Evolutionary conservation across 2,888 invertebrate species (phyloP), one percentile per base, ranked within the genome.

Genomic region (Megamerina dolium): DNA sequence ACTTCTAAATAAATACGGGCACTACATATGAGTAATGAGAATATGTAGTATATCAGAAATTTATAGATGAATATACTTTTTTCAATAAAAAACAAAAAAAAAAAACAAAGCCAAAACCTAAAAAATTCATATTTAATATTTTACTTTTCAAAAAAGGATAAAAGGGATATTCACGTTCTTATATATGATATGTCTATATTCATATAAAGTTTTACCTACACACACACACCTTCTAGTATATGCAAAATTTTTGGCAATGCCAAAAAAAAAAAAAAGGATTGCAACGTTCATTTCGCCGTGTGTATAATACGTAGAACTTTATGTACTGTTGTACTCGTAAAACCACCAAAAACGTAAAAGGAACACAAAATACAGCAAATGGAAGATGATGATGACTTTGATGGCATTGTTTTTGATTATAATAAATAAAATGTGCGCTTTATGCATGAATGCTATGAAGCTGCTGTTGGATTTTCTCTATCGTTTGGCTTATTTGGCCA

Each of bases 351-450:
- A 13, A 19, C 3, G 6, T 12, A 34, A 20, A 34, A 34, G 16
- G 10, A 21, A 20, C 12, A 36, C 6, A 13, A 23, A 23, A 5
- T 19, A 3, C 1, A 37, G 17, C 14, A 13, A 16, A 17, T 13
- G 9, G 12, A 37, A 29, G 9, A 26, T 12, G 12, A 38, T 32
- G 40, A 40, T 40, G 40, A 40, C 40, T 40, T 40, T 40, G 40
- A 40, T 40, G 40, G 32, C 40, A 40, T 40, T 43, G 36, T 37
- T 35, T 36, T 31, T 39, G 26, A 6, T 20, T 26, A 41, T 27
- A 34, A 34, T 27, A 34, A 27, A 41, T 34, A 41, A n/a, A 41
- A 40, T 33, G 17, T 33, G 26, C n/a, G 33, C 17, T 33, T 32
- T 23, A 41, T 33, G 27, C 27, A 34, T 41, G 34, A 41, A 36